phyloP scores from a whole-genome alignment of 2,113 vertebrate species.

The Collichthys lucidus region DNA sequence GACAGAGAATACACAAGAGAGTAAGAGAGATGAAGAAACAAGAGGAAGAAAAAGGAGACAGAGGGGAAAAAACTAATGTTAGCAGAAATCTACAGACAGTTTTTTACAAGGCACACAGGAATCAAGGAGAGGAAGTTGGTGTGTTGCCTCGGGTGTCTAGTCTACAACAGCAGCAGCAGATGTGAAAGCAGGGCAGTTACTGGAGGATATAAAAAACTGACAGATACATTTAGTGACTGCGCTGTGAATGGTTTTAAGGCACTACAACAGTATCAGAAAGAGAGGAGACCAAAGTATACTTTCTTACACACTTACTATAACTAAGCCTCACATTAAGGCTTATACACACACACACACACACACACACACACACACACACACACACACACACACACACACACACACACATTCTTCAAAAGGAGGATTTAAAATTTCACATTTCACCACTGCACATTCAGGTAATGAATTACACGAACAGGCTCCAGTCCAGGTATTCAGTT shows the following conservation, averaged over 20 bases:
- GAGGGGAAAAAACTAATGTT: conserved; percentile 36
- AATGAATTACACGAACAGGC: neutral
- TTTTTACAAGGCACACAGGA: conserved; percentile 54
- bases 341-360: neutral
- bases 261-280: neutral
- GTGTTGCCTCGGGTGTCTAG: neutral
- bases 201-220: conserved; percentile 34
- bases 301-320: neutral
- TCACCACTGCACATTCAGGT: neutral
- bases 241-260: conserved; percentile 22
- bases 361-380: too few relatives aligned
- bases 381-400: too few relatives aligned
- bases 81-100: conserved; percentile 38
- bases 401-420: neutral
- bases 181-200: conserved; percentile 33
- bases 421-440: neutral
- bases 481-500: neutral
- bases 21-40: conserved; percentile 25
- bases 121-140: conserved; percentile 57
- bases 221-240: conserved; percentile 20
- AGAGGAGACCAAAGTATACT: neutral
- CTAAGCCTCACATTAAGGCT: neutral
- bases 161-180: conserved; percentile 15
- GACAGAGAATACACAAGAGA: conserved; percentile 31
- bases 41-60: conserved; percentile 8